Evolutionary conservation across 2,797 vertebrate genomes (phyloP), one percentile per base, ranked within the genome.

Genomic region (Okamejei kenojei): DNA sequence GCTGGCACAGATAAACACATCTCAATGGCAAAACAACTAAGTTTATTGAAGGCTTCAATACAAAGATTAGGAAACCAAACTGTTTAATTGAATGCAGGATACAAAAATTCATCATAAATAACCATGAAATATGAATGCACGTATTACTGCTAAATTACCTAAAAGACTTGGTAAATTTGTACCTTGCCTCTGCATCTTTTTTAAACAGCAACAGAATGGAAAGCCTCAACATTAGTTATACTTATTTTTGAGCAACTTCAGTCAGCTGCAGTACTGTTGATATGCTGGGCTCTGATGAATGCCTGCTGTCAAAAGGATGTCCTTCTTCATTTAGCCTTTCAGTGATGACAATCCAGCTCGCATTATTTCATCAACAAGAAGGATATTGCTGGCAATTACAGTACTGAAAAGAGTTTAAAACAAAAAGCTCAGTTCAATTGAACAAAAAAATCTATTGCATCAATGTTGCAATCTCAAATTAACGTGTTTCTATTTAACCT

Each of bases 361-460:
- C 98, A 99, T 99, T 93, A 99, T 99, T 96, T 99, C 99, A 94
- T 99, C 99, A 86, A 99, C 99, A 95, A 99, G 94, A 94, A 99
- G 97, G 94, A 99, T 98, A 96, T 99, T 99, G 95, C 97, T 99
- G 93, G 99, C 99, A 0, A 99, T 99, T 93, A 99, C 98, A 0
- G 98, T 99, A 97, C 99, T 99, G 93, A 76, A 93, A 94, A 94
- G 93, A 6, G 17, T 74, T 54, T 54, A 21, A 74, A 74, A 74
- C 23, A 74, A 21, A 73, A 74, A 74, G 5, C 26, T 65, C 0
- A n/a, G 38, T 74, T 92, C 10, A 91, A 74, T 63, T 61, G 29
- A 68, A 73, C 35, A 90, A n/a, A 29, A 68, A 90, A 71, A 23
- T 26, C 17, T 32, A 68, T 54, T 6, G 45, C 6, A 54, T 54